Base-by-base conservation (phyloP, 2,888 invertebrate genomes). In the Plebejus melissa region DNA sequence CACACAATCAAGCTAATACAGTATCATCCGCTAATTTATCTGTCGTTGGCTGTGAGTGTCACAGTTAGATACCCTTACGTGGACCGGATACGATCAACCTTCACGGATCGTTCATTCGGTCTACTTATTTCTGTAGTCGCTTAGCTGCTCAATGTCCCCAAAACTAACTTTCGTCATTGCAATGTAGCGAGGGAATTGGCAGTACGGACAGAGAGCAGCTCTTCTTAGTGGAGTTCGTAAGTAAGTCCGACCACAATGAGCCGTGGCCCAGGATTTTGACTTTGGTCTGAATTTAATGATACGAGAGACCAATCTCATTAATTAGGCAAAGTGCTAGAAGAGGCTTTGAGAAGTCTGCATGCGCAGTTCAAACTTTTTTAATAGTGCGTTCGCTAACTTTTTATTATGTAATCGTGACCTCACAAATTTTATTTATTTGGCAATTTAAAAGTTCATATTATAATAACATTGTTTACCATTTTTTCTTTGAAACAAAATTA, bases 11-110 rank as follows among this genome's bases (percentile, higher is more conserved):
- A 89, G 90, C 90, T 91, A 90, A 90, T 86, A 90, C 86, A 83
- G 87, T 88, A 85, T 90, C 93, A 92, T 90, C 88, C 90, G 91
- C 92, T 94, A 91, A 90, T 88, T 89, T 91, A 84, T 94, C 94
- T 94, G 94, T 94, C 90, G 87, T 90, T 92, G 87, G 90, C 93
- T 93, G 94, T 94, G 95, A 95, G 95, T 95, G 95, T 94, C 94
- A 90, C 88, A 89, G 90, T 90, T 88, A 82, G 84, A 84, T 87
- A 85, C 86, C 87, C 79, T 83, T 80, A 86, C 86, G 87, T 86
- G 86, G 84, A 86, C 81, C 80, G 79, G 80, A 81, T 80, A 77
- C 77, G 76, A 78, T 79, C 74, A 77, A 76, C 76, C 41, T 74
- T 54, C 72, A 9, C 57, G 71, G 74, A 74, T 74, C 72, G n/a